Conservation (phyloP, 2,113 vertebrate species). For the Pseudolaguvia tuberculata region DNA sequence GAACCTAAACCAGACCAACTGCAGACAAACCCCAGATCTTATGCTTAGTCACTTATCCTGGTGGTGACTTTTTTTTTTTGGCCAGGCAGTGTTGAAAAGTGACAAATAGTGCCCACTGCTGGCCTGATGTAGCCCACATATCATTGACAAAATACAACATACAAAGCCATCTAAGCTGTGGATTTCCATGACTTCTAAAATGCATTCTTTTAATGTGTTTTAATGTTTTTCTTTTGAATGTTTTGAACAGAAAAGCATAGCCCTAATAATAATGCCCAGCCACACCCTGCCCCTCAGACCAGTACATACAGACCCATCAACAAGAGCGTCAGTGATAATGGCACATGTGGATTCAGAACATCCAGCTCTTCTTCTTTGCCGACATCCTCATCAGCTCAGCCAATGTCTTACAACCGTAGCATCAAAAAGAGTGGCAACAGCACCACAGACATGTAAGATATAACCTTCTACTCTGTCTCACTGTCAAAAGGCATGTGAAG, state of each 20-base stretch:
- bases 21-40: no score
- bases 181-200: neutral
- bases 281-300: constrained; percentile 78
- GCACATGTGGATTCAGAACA: constrained; percentile 67
- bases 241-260: constrained; percentile 67
- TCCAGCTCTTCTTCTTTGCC: constrained; percentile 52
- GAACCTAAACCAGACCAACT: no score
- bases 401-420: constrained; percentile 56
- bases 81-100: no score
- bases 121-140: no score
- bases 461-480: neutral
- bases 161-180: neutral
- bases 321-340: constrained; percentile 78
- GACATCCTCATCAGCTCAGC: constrained; percentile 59
- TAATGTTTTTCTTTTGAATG: neutral
- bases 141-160: neutral
- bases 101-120: no score
- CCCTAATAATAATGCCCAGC: constrained; percentile 65
- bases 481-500: neutral
- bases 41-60: no score
- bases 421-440: constrained; percentile 51
- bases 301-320: constrained; percentile 78
- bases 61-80: no score
- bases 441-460: constrained; percentile 75
- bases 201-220: neutral